phyloP scores from a whole-genome alignment of 1,140 invertebrate genomes.

The Ostrea edulis region DNA sequence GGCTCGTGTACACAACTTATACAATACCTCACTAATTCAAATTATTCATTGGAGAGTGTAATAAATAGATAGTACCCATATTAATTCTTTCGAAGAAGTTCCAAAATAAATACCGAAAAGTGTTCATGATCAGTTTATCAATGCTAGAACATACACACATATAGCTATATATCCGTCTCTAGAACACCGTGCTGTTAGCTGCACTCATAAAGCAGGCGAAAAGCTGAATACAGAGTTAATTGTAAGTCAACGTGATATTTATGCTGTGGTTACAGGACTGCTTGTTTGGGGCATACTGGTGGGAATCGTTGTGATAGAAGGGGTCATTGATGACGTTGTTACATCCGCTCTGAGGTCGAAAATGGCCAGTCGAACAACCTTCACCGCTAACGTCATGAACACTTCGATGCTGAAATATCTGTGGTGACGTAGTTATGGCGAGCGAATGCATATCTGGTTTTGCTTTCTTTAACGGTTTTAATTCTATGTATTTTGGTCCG shows the following conservation, averaged over 20 bases:
- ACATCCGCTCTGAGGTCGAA: constrained; percentile 5
- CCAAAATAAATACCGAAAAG: too few relatives aligned
- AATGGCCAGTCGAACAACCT: not conserved
- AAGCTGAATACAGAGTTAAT: constrained; percentile 49
- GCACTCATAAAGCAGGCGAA: too few relatives aligned
- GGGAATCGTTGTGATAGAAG: constrained; percentile 52
- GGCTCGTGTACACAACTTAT: not conserved
- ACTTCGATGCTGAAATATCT: constrained; percentile 32
- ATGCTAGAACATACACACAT: too few relatives aligned
- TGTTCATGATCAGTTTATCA: too few relatives aligned
- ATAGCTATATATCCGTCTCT: too few relatives aligned
- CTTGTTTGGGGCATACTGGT: constrained; percentile 52
- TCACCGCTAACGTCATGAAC: not conserved
- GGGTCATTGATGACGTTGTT: constrained; percentile 51
- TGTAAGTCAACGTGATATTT: constrained; percentile 76
- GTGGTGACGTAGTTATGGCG: not conserved
- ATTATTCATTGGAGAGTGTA: not conserved
- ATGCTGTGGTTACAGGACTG: constrained; percentile 74
- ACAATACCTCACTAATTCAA: not conserved
- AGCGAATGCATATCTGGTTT: constrained; percentile 15
- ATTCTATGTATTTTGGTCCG: constrained; percentile 55
- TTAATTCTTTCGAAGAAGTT: too few relatives aligned
- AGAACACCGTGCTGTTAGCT: too few relatives aligned
- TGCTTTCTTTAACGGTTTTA: constrained; percentile 52
- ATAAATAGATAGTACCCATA: too few relatives aligned